Base-by-base conservation (phyloP, 2,113 vertebrate genomes). In the Oncorhynchus keta region DNA sequence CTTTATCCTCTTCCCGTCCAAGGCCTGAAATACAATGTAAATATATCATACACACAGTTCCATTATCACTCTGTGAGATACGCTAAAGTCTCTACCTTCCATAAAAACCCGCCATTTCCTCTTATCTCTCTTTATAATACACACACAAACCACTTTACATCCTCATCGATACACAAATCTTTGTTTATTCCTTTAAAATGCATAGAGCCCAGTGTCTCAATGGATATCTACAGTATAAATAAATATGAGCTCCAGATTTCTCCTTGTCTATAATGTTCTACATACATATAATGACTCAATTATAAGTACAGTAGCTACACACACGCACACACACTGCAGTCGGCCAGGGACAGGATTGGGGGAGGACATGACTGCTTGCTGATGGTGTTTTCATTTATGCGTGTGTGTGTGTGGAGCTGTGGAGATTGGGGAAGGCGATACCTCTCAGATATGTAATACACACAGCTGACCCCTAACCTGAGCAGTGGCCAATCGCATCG, bases 391-490 rank as follows among this genome's bases (percentile, higher is more conserved):
- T 30, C 35, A 18, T 32, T 26, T 65, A 32, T 48, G 28, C 28
- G 20, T 51, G 7, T 70, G 71, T 70, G 71, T 72, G 24, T 48
- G 4, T 72, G 68, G 14, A 26, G 39, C 22, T 8, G 5, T 22
- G 67, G 28, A 57, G 14, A 69, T 32, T 1, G 20, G 67, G 72
- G 68, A 49, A 66, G 65, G 64, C 73, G 70, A 71, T 61, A 65
- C n/a, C 59, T 76, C 68, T 59, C 65, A 51, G 2, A 59, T 71
- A 57, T 20, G 65, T 32, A 35, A 82, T 76, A 72, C 77, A 76
- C 75, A 55, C 59, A 13, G 57, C 67, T 86, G 80, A 85, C 83
- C 79, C 81, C 24, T 85, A 84, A 88, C 76, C 82, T 74, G 48
- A 16, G 6, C 35, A n/a, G 67, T 75, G 72, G 72, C 39, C 55